Percentiles rank a stretch among this genome's conserved stretches.
Conservation (phyloP, 2,888 invertebrate species). For the Pimpla rufipes region DNA sequence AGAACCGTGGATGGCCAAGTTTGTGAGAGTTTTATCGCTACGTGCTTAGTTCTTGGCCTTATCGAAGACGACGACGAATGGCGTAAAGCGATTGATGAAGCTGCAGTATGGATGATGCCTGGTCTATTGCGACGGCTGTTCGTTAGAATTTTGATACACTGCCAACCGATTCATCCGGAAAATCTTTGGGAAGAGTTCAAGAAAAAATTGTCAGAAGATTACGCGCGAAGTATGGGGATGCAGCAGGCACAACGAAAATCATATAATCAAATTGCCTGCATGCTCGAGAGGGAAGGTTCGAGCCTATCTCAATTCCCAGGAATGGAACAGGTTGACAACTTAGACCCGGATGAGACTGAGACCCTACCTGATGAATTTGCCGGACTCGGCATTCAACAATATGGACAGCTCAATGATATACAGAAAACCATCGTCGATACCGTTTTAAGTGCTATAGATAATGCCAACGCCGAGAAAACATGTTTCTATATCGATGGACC, state of each 20-base stretch:
- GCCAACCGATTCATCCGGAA: constrained; percentile 65
- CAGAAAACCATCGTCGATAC: constrained; percentile 73
- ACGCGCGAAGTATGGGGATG: constrained; percentile 9
- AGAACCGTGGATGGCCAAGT: constrained; percentile 74
- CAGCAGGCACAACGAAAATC: constrained; percentile 41
- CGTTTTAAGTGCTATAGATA: background rate
- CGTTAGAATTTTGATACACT: constrained; percentile 75
- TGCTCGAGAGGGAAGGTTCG: constrained; percentile 49
- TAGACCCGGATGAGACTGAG: background rate
- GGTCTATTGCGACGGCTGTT: constrained; percentile 77
- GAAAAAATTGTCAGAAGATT: constrained; percentile 63
- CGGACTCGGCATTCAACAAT: constrained; percentile 44
- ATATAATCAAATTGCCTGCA: constrained; percentile 49
- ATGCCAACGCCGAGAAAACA: background rate
- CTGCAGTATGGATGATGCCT: constrained; percentile 64
- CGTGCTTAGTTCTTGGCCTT: constrained; percentile 75
- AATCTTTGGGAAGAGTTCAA: constrained; percentile 73
- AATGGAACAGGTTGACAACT: constrained; percentile 40
- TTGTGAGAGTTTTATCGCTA: constrained; percentile 74
- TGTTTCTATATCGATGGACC: constrained; percentile 1
- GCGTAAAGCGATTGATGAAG: constrained; percentile 60
- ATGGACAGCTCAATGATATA: constrained; percentile 62
- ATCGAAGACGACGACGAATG: constrained; percentile 75
- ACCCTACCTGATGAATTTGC: background rate
- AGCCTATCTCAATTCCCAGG: constrained; percentile 66